Evolutionary conservation across 2,888 invertebrate genomes (phyloP).

Genomic region (Ferdinandea cuprea): DNA sequence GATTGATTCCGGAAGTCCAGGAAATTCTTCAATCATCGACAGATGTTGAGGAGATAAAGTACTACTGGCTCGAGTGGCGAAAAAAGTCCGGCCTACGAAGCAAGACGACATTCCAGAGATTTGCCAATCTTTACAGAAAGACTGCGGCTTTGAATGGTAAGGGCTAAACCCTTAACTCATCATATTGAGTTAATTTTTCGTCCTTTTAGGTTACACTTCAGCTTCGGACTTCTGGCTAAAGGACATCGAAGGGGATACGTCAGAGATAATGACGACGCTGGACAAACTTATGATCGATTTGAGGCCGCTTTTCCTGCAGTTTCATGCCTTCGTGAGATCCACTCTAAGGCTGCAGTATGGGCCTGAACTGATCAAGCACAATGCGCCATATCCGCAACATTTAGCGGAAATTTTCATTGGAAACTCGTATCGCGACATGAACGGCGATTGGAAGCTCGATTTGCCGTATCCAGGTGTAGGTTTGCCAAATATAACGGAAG

Average conservation of each 20-base stretch:
- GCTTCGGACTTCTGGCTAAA: slow-evolving; percentile 88
- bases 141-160: slow-evolving; percentile 79
- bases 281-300: slow-evolving; percentile 77
- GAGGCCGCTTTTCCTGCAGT: slow-evolving; percentile 79
- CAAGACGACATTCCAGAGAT: slow-evolving; percentile 77
- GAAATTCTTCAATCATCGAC: slow-evolving; percentile 77
- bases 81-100: slow-evolving; percentile 77
- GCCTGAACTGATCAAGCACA: slow-evolving; percentile 74
- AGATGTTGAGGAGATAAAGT: slow-evolving; percentile 79
- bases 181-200: not conserved
- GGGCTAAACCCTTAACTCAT: not conserved
- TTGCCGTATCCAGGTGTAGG: slow-evolving; percentile 87
- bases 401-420: slow-evolving; percentile 81
- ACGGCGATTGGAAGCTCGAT: slow-evolving; percentile 84
- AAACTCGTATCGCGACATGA: slow-evolving; percentile 83
- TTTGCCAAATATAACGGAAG: slow-evolving; percentile 88
- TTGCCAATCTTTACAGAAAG: slow-evolving; percentile 80
- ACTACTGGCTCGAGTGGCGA: slow-evolving; percentile 81
- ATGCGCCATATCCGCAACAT: slow-evolving; percentile 80
- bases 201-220: slow-evolving; percentile 43
- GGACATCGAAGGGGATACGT: slow-evolving; percentile 84
- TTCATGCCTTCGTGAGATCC: slow-evolving; percentile 80
- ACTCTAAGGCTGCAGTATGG: slow-evolving; percentile 78
- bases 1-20: slow-evolving; percentile 86
- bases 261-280: slow-evolving; percentile 77